Evolutionary conservation across 2,888 invertebrate species (phyloP), one percentile per base, ranked within the genome.

Genomic region (Xestia rhomboidea): DNA sequence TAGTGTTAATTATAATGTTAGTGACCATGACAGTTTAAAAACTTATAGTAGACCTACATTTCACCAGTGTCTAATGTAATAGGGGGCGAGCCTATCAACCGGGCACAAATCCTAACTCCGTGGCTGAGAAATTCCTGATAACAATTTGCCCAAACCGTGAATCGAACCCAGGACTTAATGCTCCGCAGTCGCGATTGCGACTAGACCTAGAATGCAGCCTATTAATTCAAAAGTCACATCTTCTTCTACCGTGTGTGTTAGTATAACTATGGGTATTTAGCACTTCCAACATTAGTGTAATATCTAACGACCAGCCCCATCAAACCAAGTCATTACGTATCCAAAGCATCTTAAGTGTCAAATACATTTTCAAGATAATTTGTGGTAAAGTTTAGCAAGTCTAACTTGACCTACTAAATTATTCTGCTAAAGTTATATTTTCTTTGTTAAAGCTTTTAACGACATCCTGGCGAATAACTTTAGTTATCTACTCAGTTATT

Each of bases 381-480:
- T 82, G 78, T 64, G 77, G 78, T 46, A 72, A 86, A 84, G 72
- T 86, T 69, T 54, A 27, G 30, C 76, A 81, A 84, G 75, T 57
- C 73, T 75, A 86, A 88, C 74, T 84, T 83, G 80, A 80, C 83
- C 82, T 88, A 83, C 83, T 85, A 86, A 85, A 89, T 88, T 88
- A 83, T 89, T 85, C 83, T 79, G 76, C 41, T 51, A 41, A 83
- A 89, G 69, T 88, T 88, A 76, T 76, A 89, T 87, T 83, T 84
- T 89, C 83, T 83, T 89, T 86, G 84, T 85, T 81, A 84, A 88
- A 87, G 86, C 87, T 88, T 88, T 87, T 88, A 88, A 89, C 82
- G 86, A 83, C 82, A 77, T 81, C 69, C 64, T 82, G 81, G 74
- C 78, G 74, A 85, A 84, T 87, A 79, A 85, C 79, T 87, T 85